These are phyloP conservation scores for Cyrtonyx montezumae DNA, from an alignment of 2,113 vertebrate species.

Conservation along the genomic window DNA sequence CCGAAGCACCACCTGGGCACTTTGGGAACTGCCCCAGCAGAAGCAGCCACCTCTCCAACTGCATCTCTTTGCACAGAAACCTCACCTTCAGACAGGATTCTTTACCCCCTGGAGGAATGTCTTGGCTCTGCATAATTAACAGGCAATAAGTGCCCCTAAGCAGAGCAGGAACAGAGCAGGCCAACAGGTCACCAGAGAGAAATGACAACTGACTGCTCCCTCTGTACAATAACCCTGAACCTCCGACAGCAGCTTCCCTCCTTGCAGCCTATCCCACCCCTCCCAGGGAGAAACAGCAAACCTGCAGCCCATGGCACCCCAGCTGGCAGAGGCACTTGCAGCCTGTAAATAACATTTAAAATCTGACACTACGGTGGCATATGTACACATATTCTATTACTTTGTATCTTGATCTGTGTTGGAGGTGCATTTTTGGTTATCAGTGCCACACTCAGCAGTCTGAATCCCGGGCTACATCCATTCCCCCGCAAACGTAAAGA, in stretches of 20 bases:
- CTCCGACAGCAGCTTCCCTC: background rate
- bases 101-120: background rate
- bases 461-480: constrained; percentile 45
- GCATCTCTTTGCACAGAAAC: background rate
- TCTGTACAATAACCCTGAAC: background rate
- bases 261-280: background rate
- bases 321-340: background rate
- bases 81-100: constrained; percentile 15
- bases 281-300: background rate
- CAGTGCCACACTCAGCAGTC: constrained; percentile 8
- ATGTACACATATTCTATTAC: background rate
- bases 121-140: constrained; percentile 37
- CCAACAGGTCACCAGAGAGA: background rate
- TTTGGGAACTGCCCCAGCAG: background rate
- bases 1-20: background rate
- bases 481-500: constrained; percentile 72
- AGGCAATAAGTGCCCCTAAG: constrained; percentile 12
- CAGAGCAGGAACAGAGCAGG: background rate
- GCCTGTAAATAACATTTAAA: background rate
- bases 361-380: background rate
- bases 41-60: background rate
- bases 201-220: background rate
- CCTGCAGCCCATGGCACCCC: background rate
- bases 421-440: constrained; percentile 14
- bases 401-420: background rate